phyloP scores from a whole-genome alignment of 2,797 vertebrate genomes.

The Peromyscus nudipes region DNA sequence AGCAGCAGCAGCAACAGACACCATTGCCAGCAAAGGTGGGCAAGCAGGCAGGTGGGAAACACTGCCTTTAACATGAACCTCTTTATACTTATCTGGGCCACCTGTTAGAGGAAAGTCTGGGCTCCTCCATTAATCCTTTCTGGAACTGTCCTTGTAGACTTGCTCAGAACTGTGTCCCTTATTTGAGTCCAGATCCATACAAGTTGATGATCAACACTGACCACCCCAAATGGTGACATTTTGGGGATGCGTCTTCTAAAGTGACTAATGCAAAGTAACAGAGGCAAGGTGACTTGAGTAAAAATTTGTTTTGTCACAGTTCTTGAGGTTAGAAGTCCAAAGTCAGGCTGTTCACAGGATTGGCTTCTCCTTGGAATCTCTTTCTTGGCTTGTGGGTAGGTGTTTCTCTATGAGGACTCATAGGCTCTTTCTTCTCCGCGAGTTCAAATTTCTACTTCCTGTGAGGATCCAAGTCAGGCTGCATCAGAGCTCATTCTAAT shows the following conservation, averaged over 20 bases:
- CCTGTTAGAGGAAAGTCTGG: neutral
- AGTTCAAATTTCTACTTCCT: neutral
- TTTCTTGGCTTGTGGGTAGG: neutral
- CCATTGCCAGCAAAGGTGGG: neutral
- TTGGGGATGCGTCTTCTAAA: neutral
- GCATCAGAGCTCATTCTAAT: neutral
- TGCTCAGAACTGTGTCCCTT: neutral
- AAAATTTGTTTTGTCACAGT: neutral
- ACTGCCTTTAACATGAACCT: neutral
- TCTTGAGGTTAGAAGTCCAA: neutral
- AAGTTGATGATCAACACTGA: neutral
- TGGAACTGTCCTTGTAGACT: neutral
- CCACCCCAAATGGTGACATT: neutral
- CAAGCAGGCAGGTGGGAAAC: neutral
- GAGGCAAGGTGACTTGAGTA: neutral
- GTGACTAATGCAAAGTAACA: neutral
- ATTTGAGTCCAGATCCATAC: neutral
- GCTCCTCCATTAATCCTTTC: neutral
- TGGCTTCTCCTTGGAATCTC: neutral
- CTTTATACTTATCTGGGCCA: neutral
- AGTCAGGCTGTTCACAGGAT: neutral
- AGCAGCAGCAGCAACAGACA: neutral
- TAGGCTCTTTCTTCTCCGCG: neutral
- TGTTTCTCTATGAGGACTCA: neutral
- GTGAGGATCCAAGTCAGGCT: neutral